phyloP scores from a whole-genome alignment of 2,797 vertebrate genomes.

The Percopsis omiscomaycus region DNA sequence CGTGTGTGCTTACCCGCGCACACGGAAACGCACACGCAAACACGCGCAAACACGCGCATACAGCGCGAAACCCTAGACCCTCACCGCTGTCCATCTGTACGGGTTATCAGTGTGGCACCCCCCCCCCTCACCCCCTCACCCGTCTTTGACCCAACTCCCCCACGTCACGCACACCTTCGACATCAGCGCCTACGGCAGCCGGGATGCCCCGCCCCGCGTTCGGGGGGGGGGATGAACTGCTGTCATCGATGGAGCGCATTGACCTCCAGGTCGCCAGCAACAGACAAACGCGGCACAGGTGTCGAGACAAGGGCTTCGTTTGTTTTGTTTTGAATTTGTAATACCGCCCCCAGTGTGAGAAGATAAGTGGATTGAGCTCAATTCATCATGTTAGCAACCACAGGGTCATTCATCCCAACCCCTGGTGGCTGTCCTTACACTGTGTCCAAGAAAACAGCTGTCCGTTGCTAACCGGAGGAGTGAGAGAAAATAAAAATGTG shows the following conservation, averaged over 20 bases:
- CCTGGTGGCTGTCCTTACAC: neutral
- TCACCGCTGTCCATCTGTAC: slow-evolving; percentile 71
- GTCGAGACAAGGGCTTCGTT: neutral
- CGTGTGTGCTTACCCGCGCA: slow-evolving; percentile 53
- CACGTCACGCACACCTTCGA: slow-evolving; percentile 64
- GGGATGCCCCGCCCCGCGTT: slow-evolving; percentile 45
- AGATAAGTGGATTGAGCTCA: slow-evolving; percentile 41
- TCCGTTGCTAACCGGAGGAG: neutral
- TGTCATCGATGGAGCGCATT: slow-evolving; percentile 67
- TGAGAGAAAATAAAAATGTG: slow-evolving; percentile 15
- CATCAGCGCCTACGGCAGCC: slow-evolving; percentile 53
- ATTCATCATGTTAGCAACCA: slow-evolving; percentile 16
- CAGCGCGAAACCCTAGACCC: slow-evolving; percentile 73
- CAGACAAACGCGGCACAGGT: slow-evolving; percentile 14
- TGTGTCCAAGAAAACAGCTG: slow-evolving; percentile 2
- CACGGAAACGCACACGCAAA: slow-evolving; percentile 11
- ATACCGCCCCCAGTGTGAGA: slow-evolving; percentile 9
- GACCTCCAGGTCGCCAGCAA: slow-evolving; percentile 34
- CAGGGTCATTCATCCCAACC: neutral
- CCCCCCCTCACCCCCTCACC: slow-evolving; percentile 41
- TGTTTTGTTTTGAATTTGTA: slow-evolving; percentile 2
- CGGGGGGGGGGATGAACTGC: slow-evolving; percentile 47
- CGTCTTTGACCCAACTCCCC: slow-evolving; percentile 61
- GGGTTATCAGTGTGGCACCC: slow-evolving; percentile 77
- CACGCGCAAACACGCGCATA: slow-evolving; percentile 1